Evolutionary conservation across 2,888 invertebrate species (phyloP).

Genomic region (Eulithis testata): DNA sequence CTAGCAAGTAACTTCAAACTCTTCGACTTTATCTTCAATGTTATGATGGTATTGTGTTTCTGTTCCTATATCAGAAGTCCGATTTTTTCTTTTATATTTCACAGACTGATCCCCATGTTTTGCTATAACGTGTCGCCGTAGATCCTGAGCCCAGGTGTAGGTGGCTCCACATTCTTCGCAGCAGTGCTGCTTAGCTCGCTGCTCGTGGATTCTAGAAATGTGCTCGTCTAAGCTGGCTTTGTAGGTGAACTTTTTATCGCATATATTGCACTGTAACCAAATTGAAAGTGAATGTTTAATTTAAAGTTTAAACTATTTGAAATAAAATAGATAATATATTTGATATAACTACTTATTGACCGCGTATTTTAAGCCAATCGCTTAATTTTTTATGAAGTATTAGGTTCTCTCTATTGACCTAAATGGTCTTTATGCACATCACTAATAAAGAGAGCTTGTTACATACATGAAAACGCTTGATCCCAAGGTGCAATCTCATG

Average conservation of each 20-base stretch:
- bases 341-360: too few relatives aligned
- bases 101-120: conserved; percentile 52
- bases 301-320: neutral
- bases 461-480: conserved; percentile 65
- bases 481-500: conserved; percentile 61
- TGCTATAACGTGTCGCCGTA: conserved; percentile 63
- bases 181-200: conserved; percentile 51
- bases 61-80: neutral
- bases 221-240: conserved; percentile 73
- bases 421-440: too few relatives aligned
- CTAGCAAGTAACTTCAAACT: neutral
- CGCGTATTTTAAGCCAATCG: too few relatives aligned
- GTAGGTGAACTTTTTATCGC: conserved; percentile 74
- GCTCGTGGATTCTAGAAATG: conserved; percentile 63
- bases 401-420: too few relatives aligned
- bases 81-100: neutral
- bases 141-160: conserved; percentile 60
- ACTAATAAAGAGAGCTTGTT: too few relatives aligned
- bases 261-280: conserved; percentile 69
- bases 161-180: conserved; percentile 66
- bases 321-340: too few relatives aligned
- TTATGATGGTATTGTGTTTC: neutral
- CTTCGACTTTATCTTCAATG: neutral
- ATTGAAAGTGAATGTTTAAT: conserved; percentile 1
- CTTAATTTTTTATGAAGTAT: too few relatives aligned